Evolutionary conservation across 1,140 invertebrate species (phyloP).

Genomic region (Euglossa dilemma): DNA sequence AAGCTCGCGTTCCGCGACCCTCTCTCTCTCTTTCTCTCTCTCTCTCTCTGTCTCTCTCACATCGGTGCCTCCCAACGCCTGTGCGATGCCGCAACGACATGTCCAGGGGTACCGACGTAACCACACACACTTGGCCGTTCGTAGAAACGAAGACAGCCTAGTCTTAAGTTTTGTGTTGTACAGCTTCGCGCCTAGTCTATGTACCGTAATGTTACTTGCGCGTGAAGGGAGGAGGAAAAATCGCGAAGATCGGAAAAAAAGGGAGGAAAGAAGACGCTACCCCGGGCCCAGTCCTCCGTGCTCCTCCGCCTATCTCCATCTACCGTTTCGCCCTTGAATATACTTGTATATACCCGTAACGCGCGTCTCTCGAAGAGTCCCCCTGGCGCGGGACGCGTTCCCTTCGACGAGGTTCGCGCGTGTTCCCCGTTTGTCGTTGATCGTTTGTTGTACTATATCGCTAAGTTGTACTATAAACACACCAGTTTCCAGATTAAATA

Average conservation of each 20-base stretch:
- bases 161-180: constrained; percentile 68
- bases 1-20: constrained; percentile 28
- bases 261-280: neutral
- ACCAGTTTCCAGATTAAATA: constrained; percentile 9
- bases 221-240: neutral
- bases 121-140: constrained; percentile 33
- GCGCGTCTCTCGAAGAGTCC: constrained; percentile 18
- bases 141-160: constrained; percentile 59
- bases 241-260: neutral
- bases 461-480: constrained; percentile 43
- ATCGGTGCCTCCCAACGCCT: constrained; percentile 43
- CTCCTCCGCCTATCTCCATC: neutral
- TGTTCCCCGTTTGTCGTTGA: constrained; percentile 42
- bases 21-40: constrained; percentile 34
- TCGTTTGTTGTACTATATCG: constrained; percentile 47
- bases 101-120: constrained; percentile 56
- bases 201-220: constrained; percentile 61
- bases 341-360: constrained; percentile 69
- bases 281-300: neutral
- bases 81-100: constrained; percentile 44
- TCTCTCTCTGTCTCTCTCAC: constrained; percentile 26
- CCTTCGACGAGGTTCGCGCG: constrained; percentile 55
- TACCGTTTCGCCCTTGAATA: constrained; percentile 60
- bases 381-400: constrained; percentile 22
- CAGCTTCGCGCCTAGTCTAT: constrained; percentile 72